phyloP scores from a whole-genome alignment of 2,797 vertebrate genomes.

The Silurus aristotelis region DNA sequence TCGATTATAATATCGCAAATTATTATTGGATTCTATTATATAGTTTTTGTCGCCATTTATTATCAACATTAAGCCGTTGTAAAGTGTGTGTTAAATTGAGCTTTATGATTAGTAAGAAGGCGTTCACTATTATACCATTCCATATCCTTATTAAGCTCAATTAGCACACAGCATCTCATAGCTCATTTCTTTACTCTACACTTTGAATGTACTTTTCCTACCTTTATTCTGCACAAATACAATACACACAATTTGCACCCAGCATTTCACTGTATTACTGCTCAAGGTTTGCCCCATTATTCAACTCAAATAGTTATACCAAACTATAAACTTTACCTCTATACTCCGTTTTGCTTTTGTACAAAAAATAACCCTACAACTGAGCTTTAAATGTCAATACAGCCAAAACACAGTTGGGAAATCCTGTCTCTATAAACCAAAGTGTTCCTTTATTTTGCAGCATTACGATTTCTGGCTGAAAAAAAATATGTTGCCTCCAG shows the following conservation, averaged over 20 bases:
- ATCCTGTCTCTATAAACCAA: neutral
- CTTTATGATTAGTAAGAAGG: no score
- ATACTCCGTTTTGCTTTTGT: neutral
- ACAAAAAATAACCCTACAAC: neutral
- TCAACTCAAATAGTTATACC: slow-evolving; percentile 9
- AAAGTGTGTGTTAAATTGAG: no score
- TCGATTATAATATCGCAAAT: neutral
- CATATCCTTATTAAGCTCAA: neutral
- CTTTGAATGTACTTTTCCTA: neutral
- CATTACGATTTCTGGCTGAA: neutral
- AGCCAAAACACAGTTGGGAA: neutral
- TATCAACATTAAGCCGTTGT: no score
- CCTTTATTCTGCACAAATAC: neutral
- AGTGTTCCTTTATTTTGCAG: neutral
- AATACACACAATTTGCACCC: slow-evolving; percentile 13
- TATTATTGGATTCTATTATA: neutral
- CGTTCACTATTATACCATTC: neutral
- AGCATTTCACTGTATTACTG: slow-evolving; percentile 3
- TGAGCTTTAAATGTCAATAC: neutral
- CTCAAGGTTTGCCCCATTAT: slow-evolving; percentile 19
- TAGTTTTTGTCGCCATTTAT: neutral
- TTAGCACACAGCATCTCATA: neutral
- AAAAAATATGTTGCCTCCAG: neutral
- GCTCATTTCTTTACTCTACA: neutral
- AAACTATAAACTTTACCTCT: neutral